A percentile compares a stretch with the other conserved stretches of the same genome.
Evolutionary conservation across 2,888 invertebrate genomes (phyloP).

Genomic region (Tanypteryx hageni): DNA sequence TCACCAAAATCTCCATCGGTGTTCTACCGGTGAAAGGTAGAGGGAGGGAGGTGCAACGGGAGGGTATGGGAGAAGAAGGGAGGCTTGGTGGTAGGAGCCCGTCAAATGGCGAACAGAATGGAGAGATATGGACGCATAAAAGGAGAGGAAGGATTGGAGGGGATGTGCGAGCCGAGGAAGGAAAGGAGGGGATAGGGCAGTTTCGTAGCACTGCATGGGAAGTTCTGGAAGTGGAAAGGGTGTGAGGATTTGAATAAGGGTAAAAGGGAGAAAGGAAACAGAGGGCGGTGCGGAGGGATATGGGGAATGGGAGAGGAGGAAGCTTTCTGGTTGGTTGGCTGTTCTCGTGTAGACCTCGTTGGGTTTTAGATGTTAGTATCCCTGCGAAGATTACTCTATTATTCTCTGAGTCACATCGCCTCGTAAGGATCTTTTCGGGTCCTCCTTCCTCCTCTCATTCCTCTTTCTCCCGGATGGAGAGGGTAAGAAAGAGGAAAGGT

Average conservation of each 20-base stretch:
- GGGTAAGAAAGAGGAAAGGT: constrained; percentile 16
- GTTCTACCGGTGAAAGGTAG: neutral
- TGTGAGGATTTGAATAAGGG: neutral
- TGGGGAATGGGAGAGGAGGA: neutral
- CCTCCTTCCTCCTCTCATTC: too few relatives aligned
- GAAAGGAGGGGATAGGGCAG: neutral
- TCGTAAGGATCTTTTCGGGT: neutral
- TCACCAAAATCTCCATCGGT: too few relatives aligned
- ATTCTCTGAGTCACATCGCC: neutral
- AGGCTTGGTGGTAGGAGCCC: neutral
- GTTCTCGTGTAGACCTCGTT: neutral
- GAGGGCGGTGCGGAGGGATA: neutral
- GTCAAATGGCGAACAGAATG: neutral
- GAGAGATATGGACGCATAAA: neutral
- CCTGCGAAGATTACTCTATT: constrained; percentile 36
- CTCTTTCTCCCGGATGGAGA: neutral
- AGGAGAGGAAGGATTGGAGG: neutral
- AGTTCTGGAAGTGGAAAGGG: neutral
- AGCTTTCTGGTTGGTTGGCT: constrained; percentile 11
- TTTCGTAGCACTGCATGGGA: neutral
- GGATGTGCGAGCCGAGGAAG: neutral
- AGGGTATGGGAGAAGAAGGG: neutral
- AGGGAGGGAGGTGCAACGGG: neutral
- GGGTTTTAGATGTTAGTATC: neutral
- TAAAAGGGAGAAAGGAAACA: neutral